Conservation (phyloP, 2,888 invertebrate genomes). For the Thecophora atra region DNA sequence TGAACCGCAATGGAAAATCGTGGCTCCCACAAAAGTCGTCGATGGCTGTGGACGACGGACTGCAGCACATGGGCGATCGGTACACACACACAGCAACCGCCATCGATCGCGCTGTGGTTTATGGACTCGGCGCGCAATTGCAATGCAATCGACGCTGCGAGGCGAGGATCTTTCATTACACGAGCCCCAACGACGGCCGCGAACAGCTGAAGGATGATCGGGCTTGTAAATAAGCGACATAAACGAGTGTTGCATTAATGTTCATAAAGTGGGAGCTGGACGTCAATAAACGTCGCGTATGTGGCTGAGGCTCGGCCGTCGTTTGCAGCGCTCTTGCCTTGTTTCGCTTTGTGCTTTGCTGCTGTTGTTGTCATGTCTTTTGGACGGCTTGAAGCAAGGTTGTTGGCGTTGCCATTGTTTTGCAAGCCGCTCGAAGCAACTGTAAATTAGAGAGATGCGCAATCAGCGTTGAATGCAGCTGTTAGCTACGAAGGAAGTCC, state of each 20-base stretch:
- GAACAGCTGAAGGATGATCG: slow-evolving; percentile 41
- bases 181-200: slow-evolving; percentile 26
- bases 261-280: slow-evolving; percentile 65
- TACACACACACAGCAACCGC: background rate
- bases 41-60: background rate
- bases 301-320: slow-evolving; percentile 14
- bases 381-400: background rate
- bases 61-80: background rate
- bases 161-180: slow-evolving; percentile 3
- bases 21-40: slow-evolving; percentile 29
- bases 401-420: slow-evolving; percentile 7
- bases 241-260: slow-evolving; percentile 65
- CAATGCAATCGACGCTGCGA: slow-evolving; percentile 55
- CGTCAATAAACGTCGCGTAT: slow-evolving; percentile 63
- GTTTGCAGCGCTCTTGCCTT: slow-evolving; percentile 19
- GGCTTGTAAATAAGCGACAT: slow-evolving; percentile 63
- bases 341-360: background rate
- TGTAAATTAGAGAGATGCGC: slow-evolving; percentile 37
- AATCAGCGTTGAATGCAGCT: slow-evolving; percentile 38
- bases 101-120: slow-evolving; percentile 62
- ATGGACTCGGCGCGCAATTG: slow-evolving; percentile 61
- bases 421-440: slow-evolving; percentile 23
- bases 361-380: slow-evolving; percentile 6
- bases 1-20: slow-evolving; percentile 16
- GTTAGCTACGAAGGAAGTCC: background rate